Evolutionary conservation across 2,113 vertebrate species (phyloP), one percentile per base, ranked within the genome.

Genomic region (Anolis sagrei): DNA sequence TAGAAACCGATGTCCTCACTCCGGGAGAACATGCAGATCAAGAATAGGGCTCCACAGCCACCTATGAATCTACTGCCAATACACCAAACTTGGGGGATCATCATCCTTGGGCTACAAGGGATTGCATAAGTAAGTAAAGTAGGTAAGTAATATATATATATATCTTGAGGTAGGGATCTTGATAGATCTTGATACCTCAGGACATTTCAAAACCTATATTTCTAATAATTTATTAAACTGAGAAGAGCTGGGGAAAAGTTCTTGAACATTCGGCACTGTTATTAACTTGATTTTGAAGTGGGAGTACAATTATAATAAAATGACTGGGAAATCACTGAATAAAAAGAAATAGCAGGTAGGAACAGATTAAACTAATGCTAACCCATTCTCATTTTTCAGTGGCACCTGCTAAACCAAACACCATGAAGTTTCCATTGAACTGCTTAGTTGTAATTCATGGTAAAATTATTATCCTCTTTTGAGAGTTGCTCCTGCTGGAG

Each of bases 401-500:
- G 76, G 54, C 70, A 61, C 21, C 74, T 77, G n/a, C 80, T 87
- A 88, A 2, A 85, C 54, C 79, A 89, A 79, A 81, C 75, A 83
- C 87, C 64, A 73, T 85, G 78, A 87, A 21, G 86, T 88, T 86
- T 85, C 64, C 89, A 79, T 1, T 73, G 87, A 84, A 90, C 36
- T 87, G 76, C 82, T 44, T 89, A 90, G 34, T 73, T 89, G 80
- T 51, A 73, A 19, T 34, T 86, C 92, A 72, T 0, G 82, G 89
- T 89, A n/a, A 82, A 85, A 91, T 90, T 76, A 72, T 44, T 84
- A 27, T 76, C 81, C 84, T 89, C 91, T 91, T 91, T 11, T 79
- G 88, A 93, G 91, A 93, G 84, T 72, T 87, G 62, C 27, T 79
- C 34, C 73, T 19, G 32, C 34, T 72, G 54, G 27, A 39, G 14